Conservation (phyloP, 1,140 invertebrate species). For the Ridgeia piscesae region DNA sequence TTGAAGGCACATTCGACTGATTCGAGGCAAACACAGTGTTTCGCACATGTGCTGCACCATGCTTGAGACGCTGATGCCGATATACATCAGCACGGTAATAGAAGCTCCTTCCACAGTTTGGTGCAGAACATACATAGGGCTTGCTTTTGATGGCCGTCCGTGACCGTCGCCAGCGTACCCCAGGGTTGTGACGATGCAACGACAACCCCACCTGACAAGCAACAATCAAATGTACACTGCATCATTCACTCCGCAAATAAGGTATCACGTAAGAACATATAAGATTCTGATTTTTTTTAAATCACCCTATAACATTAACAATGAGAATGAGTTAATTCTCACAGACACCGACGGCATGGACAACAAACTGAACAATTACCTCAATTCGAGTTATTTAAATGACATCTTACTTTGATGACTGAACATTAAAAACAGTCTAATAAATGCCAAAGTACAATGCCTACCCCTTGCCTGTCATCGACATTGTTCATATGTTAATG, state of each 20-base stretch:
- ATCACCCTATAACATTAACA: too few relatives aligned
- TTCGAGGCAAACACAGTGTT: neutral
- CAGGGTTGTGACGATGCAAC: neutral
- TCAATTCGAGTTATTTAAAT: too few relatives aligned
- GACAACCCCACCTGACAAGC: constrained; percentile 3
- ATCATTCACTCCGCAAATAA: neutral
- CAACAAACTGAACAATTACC: too few relatives aligned
- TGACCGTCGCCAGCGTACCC: neutral
- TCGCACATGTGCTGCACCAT: constrained; percentile 11
- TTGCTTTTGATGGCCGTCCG: constrained; percentile 5
- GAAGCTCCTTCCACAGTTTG: constrained; percentile 10
- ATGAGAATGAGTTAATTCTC: too few relatives aligned
- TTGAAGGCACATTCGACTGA: neutral
- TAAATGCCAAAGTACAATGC: too few relatives aligned
- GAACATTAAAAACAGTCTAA: too few relatives aligned
- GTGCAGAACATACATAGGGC: constrained; percentile 10
- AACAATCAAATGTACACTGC: neutral
- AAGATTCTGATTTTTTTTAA: neutral
- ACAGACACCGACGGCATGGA: too few relatives aligned
- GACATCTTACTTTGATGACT: too few relatives aligned
- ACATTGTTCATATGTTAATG: too few relatives aligned
- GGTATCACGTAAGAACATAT: neutral
- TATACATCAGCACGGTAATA: constrained; percentile 16
- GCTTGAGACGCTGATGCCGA: constrained; percentile 12
- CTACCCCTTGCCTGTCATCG: too few relatives aligned